Evolutionary conservation across 2,888 invertebrate genomes (phyloP).

Genomic region (Drepana falcataria): DNA sequence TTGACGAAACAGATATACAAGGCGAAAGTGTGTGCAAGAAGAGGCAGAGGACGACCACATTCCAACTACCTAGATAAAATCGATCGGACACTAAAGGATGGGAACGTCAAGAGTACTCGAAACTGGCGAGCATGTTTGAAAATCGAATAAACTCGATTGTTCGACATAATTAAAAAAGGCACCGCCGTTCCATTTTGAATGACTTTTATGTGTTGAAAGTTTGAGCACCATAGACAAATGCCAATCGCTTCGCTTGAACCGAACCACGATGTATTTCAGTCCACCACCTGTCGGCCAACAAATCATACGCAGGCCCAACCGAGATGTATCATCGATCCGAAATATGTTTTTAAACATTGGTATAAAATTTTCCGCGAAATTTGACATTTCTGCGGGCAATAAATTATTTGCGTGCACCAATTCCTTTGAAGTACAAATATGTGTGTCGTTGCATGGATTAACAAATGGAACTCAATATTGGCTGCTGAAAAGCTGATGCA

Average conservation of each 20-base stretch:
- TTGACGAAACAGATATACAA: too few relatives aligned
- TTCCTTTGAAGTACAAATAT: background rate
- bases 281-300: conserved; percentile 61
- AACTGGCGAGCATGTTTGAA: too few relatives aligned
- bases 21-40: too few relatives aligned
- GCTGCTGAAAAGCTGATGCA: background rate
- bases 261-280: conserved; percentile 63
- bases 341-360: conserved; percentile 3
- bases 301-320: conserved; percentile 47
- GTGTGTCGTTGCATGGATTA: background rate
- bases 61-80: too few relatives aligned
- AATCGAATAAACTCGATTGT: too few relatives aligned
- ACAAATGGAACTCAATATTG: background rate
- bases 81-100: too few relatives aligned
- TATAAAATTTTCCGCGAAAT: background rate
- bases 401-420: background rate
- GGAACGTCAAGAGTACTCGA: too few relatives aligned
- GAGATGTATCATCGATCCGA: conserved; percentile 52
- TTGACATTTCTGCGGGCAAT: background rate
- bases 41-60: too few relatives aligned
- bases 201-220: conserved; percentile 23
- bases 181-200: too few relatives aligned
- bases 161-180: too few relatives aligned
- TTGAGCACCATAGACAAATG: conserved; percentile 57
- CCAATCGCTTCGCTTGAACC: conserved; percentile 71